A percentile compares a stretch with the other conserved stretches of the same genome.
These are phyloP conservation scores for Pollenia amentaria DNA, from an alignment of 2,888 invertebrate species.

Conservation along the genomic window DNA sequence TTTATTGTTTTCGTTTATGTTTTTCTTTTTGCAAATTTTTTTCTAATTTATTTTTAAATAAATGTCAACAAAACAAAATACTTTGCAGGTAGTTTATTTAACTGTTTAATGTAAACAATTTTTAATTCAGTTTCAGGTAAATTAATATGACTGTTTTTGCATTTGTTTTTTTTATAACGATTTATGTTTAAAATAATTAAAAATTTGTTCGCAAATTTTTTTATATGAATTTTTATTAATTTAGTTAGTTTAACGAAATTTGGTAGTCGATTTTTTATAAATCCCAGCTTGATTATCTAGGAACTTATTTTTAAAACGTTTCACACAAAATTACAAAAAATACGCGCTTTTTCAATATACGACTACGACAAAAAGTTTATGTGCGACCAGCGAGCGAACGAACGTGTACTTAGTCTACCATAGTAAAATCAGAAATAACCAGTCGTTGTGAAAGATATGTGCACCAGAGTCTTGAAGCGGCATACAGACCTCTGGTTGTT, in stretches of 20 bases:
- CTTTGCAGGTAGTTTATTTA: conserved; percentile 51
- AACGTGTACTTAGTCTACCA: conserved; percentile 80
- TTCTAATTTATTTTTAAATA: conserved; percentile 35
- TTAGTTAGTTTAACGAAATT: background rate
- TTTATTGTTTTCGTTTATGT: conserved; percentile 45
- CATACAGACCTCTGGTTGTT: conserved; percentile 58
- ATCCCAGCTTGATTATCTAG: conserved; percentile 64
- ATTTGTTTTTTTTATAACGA: background rate
- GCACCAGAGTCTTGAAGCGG: conserved; percentile 76
- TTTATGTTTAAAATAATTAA: conserved; percentile 29
- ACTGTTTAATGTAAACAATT: conserved; percentile 66
- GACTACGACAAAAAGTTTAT: conserved; percentile 77
- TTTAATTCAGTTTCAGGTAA: conserved; percentile 7
- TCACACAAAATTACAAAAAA: conserved; percentile 67
- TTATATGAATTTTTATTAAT: conserved; percentile 1
- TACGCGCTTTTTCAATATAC: conserved; percentile 72
- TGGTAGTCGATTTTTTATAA: conserved; percentile 52
- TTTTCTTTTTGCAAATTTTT: conserved; percentile 61
- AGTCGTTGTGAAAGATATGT: conserved; percentile 81
- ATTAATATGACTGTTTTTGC: conserved; percentile 20
- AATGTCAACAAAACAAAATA: conserved; percentile 60
- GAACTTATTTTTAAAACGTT: conserved; percentile 60
- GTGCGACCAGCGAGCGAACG: conserved; percentile 77
- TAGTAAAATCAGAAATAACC: conserved; percentile 84
- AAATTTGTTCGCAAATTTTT: conserved; percentile 24